Evolutionary conservation across 1,140 invertebrate genomes (phyloP).

Genomic region (Cherax destructor): DNA sequence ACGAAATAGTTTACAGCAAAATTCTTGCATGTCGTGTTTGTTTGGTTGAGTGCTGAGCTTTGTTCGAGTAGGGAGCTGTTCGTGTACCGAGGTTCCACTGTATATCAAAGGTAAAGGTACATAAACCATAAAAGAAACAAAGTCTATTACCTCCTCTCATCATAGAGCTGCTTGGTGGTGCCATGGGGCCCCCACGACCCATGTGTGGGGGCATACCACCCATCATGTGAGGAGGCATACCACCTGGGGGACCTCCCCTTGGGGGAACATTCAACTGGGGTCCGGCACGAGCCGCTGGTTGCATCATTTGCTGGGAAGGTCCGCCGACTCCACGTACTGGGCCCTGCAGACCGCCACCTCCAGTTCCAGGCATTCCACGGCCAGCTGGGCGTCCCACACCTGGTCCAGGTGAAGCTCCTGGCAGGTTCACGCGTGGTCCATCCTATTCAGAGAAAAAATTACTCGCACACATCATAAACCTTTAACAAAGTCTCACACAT

Average conservation of each 20-base stretch:
- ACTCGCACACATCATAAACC: too few species aligned
- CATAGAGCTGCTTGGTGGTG: constrained; percentile 54
- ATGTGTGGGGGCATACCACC: constrained; percentile 68
- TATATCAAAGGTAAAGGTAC: too few species aligned
- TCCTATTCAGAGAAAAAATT: constrained; percentile 7
- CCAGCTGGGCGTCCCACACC: constrained; percentile 66
- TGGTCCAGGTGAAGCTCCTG: constrained; percentile 59
- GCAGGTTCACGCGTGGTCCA: constrained; percentile 52
- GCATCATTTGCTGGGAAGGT: constrained; percentile 68
- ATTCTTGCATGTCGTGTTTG: too few species aligned
- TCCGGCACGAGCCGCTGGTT: constrained; percentile 57
- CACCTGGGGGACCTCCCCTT: constrained; percentile 55
- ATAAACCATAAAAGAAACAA: too few species aligned
- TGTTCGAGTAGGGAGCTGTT: too few species aligned
- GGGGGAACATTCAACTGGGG: constrained; percentile 65
- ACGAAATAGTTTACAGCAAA: too few species aligned
- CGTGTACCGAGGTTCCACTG: too few species aligned
- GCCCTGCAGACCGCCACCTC: constrained; percentile 60
- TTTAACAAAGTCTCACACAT: too few species aligned
- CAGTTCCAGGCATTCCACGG: constrained; percentile 59
- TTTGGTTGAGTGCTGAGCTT: too few species aligned
- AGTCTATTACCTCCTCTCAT: constrained; percentile 50
- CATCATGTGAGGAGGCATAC: constrained; percentile 63
- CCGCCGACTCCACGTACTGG: constrained; percentile 71
- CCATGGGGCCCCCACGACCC: constrained; percentile 60